Conservation (phyloP, 1,140 invertebrate genomes). For the Zaprionus camerounensis region DNA sequence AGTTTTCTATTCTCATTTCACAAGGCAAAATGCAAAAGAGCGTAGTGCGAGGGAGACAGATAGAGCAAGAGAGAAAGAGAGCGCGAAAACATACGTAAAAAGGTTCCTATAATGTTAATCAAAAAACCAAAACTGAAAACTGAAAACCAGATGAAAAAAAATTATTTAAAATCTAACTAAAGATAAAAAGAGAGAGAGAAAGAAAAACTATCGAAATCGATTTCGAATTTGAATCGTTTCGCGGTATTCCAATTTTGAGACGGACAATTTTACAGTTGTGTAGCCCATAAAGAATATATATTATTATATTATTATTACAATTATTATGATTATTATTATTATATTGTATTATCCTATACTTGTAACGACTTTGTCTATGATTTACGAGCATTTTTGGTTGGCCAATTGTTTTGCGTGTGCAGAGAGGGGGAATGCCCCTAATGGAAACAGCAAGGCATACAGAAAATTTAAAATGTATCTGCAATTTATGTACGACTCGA, state of each 20-base stretch:
- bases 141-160: slow-evolving; percentile 12
- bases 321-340: slow-evolving; percentile 10
- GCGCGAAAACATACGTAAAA: slow-evolving; percentile 76
- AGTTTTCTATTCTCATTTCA: slow-evolving; percentile 46
- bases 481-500: slow-evolving; percentile 57
- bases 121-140: slow-evolving; percentile 59
- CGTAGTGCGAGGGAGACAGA: slow-evolving; percentile 41
- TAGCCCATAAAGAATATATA: slow-evolving; percentile 61
- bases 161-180: slow-evolving; percentile 14
- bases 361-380: slow-evolving; percentile 38
- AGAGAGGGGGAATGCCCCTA: not conserved
- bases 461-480: slow-evolving; percentile 52
- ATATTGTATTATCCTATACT: slow-evolving; percentile 11
- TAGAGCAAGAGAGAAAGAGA: slow-evolving; percentile 20
- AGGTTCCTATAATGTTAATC: slow-evolving; percentile 83
- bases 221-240: slow-evolving; percentile 13
- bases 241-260: slow-evolving; percentile 63
- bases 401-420: slow-evolving; percentile 60
- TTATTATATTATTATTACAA: slow-evolving; percentile 12
- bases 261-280: slow-evolving; percentile 77
- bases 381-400: slow-evolving; percentile 71
- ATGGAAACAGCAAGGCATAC: not conserved
- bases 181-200: slow-evolving; percentile 13
- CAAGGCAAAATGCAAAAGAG: slow-evolving; percentile 29
- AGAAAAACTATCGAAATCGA: slow-evolving; percentile 29